A percentile compares a stretch with the other conserved stretches of the same genome.
These are phyloP conservation scores for Numenius phaeopus DNA, from an alignment of 2,797 vertebrate genomes.

Conservation along the genomic window DNA sequence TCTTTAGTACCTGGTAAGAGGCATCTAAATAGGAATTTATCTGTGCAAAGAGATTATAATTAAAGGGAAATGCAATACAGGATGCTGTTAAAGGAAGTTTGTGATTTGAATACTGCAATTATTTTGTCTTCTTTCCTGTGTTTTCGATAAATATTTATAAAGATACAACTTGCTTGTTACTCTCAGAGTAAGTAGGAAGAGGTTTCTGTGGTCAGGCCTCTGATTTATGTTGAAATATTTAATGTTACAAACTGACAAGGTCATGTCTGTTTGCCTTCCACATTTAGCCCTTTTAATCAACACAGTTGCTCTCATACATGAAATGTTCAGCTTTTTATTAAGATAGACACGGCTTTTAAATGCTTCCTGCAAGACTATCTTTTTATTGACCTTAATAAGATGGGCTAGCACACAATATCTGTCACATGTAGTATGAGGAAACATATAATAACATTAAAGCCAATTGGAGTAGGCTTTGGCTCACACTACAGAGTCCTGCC, in stretches of 20 bases:
- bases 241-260: neutral
- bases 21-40: neutral
- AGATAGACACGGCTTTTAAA: neutral
- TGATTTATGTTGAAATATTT: neutral
- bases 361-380: neutral
- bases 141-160: constrained; percentile 31
- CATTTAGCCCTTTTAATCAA: neutral
- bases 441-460: neutral
- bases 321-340: neutral
- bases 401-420: neutral
- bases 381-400: neutral
- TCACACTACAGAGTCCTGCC: neutral
- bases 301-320: neutral
- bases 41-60: neutral
- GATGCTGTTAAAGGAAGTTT: neutral
- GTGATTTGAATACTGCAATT: neutral
- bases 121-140: constrained; percentile 2
- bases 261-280: neutral
- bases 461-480: neutral
- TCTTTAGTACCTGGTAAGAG: neutral
- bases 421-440: neutral
- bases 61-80: neutral
- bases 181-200: neutral
- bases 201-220: neutral
- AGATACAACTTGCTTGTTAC: neutral